These are phyloP conservation scores for Atrina japonica DNA, from an alignment of 2,888 invertebrate genomes.

Conservation along the genomic window DNA sequence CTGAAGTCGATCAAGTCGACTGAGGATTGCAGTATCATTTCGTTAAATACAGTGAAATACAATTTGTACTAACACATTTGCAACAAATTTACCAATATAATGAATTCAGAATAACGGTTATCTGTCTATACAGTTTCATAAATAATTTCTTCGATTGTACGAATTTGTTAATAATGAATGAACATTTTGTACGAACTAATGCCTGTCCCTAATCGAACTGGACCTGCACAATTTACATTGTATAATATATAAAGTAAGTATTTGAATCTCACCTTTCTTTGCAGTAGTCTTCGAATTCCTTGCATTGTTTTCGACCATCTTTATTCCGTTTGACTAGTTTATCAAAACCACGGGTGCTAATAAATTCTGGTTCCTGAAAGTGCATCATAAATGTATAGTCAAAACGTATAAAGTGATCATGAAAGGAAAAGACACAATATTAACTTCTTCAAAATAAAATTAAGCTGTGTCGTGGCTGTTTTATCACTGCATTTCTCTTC, in stretches of 20 bases:
- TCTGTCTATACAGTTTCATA: too few species aligned
- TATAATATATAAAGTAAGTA: not conserved
- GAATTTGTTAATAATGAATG: not conserved
- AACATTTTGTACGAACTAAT: not conserved
- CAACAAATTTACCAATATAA: too few species aligned
- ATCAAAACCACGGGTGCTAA: conserved; percentile 54
- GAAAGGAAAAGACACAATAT: not conserved
- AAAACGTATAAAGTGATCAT: not conserved
- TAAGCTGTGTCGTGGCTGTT: too few species aligned
- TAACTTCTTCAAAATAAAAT: too few species aligned
- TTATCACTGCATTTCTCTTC: not conserved
- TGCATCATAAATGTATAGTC: too few species aligned
- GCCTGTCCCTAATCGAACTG: not conserved
- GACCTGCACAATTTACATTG: not conserved
- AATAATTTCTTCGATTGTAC: not conserved
- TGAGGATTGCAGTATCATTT: too few species aligned
- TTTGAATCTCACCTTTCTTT: conserved; percentile 48
- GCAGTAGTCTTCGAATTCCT: conserved; percentile 57
- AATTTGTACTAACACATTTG: too few species aligned
- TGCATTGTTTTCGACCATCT: conserved; percentile 54
- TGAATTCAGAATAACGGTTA: too few species aligned
- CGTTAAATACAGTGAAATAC: too few species aligned
- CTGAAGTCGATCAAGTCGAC: too few species aligned
- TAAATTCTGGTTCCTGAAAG: conserved; percentile 53
- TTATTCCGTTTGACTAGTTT: conserved; percentile 47